Percentiles rank a stretch among this genome's conserved stretches.
These are phyloP conservation scores for Epinephelus cyanopodus DNA, from an alignment of 2,113 vertebrate species.

Conservation along the genomic window DNA sequence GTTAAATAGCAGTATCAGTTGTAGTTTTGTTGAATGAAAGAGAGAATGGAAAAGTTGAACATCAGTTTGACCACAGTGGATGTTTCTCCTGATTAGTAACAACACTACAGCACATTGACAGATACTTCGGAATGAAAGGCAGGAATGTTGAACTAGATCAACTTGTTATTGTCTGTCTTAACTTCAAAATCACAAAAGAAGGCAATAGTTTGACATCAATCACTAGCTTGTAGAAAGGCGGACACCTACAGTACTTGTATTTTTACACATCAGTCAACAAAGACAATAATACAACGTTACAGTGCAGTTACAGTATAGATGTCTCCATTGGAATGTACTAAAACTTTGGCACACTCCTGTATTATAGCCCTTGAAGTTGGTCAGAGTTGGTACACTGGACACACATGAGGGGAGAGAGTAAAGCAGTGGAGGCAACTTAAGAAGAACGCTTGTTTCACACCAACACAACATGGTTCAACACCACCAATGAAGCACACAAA, in stretches of 20 bases:
- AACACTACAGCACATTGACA: slow-evolving; percentile 65
- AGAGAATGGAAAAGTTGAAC: slow-evolving; percentile 52
- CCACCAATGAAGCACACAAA: slow-evolving; percentile 28
- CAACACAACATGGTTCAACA: slow-evolving; percentile 19
- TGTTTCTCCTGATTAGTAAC: slow-evolving; percentile 71
- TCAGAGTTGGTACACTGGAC: slow-evolving; percentile 39
- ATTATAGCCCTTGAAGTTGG: slow-evolving; percentile 81
- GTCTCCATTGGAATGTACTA: slow-evolving; percentile 83
- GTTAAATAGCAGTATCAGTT: slow-evolving; percentile 78
- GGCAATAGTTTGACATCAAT: slow-evolving; percentile 66
- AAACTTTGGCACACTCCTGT: slow-evolving; percentile 72
- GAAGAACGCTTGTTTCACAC: slow-evolving; percentile 27
- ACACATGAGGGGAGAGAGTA: not conserved
- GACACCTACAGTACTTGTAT: slow-evolving; percentile 71
- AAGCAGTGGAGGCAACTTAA: slow-evolving; percentile 6
- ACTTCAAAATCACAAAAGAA: slow-evolving; percentile 51
- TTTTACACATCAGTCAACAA: slow-evolving; percentile 57
- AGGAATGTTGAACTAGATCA: slow-evolving; percentile 66
- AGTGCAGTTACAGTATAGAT: slow-evolving; percentile 79
- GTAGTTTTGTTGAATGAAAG: slow-evolving; percentile 52
- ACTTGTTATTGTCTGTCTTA: slow-evolving; percentile 37
- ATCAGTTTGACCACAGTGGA: slow-evolving; percentile 60
- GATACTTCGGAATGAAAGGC: slow-evolving; percentile 65
- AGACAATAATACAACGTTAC: slow-evolving; percentile 51
- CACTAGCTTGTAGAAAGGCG: slow-evolving; percentile 51